Percentiles rank a stretch among this genome's conserved stretches.
phyloP scores from a whole-genome alignment of 2,797 vertebrate species.

The Dryobates pubescens region DNA sequence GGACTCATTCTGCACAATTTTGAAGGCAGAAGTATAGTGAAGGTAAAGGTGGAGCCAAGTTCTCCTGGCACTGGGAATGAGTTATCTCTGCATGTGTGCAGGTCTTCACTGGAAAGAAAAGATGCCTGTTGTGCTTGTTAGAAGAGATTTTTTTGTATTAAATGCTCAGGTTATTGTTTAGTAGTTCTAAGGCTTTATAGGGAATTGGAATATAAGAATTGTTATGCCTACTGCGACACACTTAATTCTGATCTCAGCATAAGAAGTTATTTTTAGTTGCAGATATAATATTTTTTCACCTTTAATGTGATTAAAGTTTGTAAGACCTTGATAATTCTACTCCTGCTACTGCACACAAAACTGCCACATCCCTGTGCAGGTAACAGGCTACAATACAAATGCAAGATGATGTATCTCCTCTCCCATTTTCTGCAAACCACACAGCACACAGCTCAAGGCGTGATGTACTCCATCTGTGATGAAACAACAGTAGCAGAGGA shows the following conservation, averaged over 20 bases:
- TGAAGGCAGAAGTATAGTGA: background rate
- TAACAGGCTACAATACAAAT: background rate
- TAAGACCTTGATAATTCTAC: background rate
- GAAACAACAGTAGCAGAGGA: background rate
- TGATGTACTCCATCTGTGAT: background rate
- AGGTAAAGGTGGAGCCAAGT: background rate
- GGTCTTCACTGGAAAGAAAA: background rate
- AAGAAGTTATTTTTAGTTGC: background rate
- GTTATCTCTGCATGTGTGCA: background rate
- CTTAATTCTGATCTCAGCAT: conserved; percentile 24
- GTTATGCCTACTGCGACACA: background rate
- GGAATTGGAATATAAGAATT: background rate
- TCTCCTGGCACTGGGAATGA: background rate
- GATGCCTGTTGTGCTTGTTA: background rate
- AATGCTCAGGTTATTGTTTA: conserved; percentile 7
- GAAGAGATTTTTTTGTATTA: background rate
- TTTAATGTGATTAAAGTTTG: conserved; percentile 25
- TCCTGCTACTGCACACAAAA: background rate
- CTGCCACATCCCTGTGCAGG: background rate
- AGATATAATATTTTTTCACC: conserved; percentile 27
- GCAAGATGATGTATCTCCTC: background rate
- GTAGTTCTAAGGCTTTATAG: background rate
- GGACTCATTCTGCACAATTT: background rate
- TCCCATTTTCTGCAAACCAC: background rate
- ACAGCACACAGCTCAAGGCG: background rate